These are phyloP conservation scores for Isichthys henryi DNA, from an alignment of 2,113 vertebrate species.

Conservation along the genomic window DNA sequence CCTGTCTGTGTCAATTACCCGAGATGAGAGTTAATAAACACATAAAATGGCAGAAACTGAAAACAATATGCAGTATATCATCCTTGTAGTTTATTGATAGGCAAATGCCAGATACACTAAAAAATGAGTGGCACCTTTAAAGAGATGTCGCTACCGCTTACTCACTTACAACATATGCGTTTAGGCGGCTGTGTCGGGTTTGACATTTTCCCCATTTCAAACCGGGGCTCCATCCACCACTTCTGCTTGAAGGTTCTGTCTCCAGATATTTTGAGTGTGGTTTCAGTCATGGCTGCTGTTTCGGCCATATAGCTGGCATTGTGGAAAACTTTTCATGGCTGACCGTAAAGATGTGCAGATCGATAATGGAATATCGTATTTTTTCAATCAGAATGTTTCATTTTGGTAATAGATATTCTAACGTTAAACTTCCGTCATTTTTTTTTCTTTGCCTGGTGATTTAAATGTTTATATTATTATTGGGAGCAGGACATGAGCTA, in stretches of 20 bases:
- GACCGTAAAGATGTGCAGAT: background rate
- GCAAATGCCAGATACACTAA: background rate
- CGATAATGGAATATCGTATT: background rate
- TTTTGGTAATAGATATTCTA: background rate
- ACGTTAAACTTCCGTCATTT: background rate
- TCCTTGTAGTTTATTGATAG: conserved; percentile 3
- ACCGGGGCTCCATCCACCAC: background rate
- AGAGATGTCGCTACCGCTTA: background rate
- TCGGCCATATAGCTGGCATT: background rate
- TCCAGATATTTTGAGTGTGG: background rate
- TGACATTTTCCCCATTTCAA: background rate
- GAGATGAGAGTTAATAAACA: background rate
- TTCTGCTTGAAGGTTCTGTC: background rate
- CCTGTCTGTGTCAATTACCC: background rate
- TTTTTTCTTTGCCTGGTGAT: background rate
- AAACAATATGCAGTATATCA: conserved; percentile 3
- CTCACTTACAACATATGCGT: background rate
- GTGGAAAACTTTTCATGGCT: background rate
- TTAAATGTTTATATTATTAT: background rate
- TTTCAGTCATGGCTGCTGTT: background rate
- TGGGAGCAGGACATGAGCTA: background rate
- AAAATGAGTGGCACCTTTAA: background rate
- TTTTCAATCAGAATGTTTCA: background rate
- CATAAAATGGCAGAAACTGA: background rate
- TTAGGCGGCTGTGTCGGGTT: background rate